Conservation (phyloP, 2,888 invertebrate species). For the Pristionchus mayeri region DNA sequence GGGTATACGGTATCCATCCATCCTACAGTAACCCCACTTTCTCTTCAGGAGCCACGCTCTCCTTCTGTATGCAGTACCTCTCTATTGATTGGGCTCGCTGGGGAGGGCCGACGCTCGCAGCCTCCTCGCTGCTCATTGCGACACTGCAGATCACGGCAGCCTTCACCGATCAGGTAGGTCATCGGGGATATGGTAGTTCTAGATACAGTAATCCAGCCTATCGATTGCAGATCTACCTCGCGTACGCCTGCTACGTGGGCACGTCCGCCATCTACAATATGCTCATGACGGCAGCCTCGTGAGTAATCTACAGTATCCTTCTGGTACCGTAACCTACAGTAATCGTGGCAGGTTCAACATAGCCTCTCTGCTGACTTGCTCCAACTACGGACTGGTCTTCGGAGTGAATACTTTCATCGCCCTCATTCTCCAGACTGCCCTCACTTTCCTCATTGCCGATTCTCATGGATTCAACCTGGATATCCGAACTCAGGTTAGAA, state of each 20-base stretch:
- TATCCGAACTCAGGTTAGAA: conserved; percentile 74
- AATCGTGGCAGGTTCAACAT: conserved; percentile 85
- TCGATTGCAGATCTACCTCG: conserved; percentile 81
- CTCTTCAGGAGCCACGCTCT: conserved; percentile 79
- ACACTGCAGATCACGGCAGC: conserved; percentile 80
- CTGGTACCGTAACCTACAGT: conserved; percentile 50
- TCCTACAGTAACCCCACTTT: not conserved
- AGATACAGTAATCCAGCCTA: not conserved
- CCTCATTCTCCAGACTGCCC: conserved; percentile 85
- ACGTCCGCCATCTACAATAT: conserved; percentile 88
- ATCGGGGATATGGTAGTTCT: too few relatives aligned
- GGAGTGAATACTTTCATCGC: conserved; percentile 90
- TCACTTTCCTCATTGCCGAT: conserved; percentile 84
- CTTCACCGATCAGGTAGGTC: conserved; percentile 76
- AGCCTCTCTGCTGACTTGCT: conserved; percentile 86
- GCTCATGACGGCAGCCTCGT: conserved; percentile 86
- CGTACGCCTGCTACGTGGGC: conserved; percentile 85
- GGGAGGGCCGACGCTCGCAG: conserved; percentile 79
- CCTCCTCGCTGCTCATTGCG: conserved; percentile 79
- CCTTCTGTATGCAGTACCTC: conserved; percentile 80
- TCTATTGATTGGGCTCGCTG: conserved; percentile 80
- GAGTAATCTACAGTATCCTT: conserved; percentile 49
- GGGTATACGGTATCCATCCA: conserved; percentile 81
- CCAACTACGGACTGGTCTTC: conserved; percentile 91
- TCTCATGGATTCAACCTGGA: conserved; percentile 76